Evolutionary conservation across 2,113 vertebrate genomes (phyloP), one percentile per base, ranked within the genome.

Genomic region (Phasianus colchicus): DNA sequence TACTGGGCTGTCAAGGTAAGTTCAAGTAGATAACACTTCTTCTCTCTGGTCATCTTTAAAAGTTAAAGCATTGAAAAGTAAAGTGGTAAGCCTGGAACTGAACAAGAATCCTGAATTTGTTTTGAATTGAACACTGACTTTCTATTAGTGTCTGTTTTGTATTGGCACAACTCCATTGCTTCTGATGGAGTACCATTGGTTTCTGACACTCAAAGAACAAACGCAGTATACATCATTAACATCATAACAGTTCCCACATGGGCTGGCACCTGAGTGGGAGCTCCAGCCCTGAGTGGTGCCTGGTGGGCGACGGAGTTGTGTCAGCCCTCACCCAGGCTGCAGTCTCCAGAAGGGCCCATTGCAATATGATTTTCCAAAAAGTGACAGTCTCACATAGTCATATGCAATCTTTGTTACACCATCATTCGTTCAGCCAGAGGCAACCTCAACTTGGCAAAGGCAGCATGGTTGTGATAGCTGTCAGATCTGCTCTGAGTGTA

Each of bases 1-100:
- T 93, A n/a, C 2, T 7, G 8, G 42, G 42, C 29, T 93, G 87
- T 6, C 89, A 91, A 92, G 89, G 89, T 24, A 88, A 86, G 89
- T 81, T 43, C 91, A 90, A 1, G 1, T 11, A 78, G 90, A 65
- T 83, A 92, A 40, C 42, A 52, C 1, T 65, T 5, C 50, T 64
- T 63, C 40, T 76, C 61, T 34, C n/a, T 19, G 66, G 45, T 43
- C 87, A 52, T 43, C 61, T 77, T 64, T 2, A 6, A 8, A 34
- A 40, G 15, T 43, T 54, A 70, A 67, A n/a, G 11, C 10, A 0
- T 78, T 47, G 29, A 72, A 13, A 67, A 91, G 63, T 66, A 22
- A 0, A 0, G 21, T 9, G 47, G 14, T 81, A 7, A 8, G 36
- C 60, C 60, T 14, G 40, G 55, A 32, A 48, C 0, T 17, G 36